phyloP scores from a whole-genome alignment of 2,888 invertebrate species.

The Drosophila suboccidentalis region DNA sequence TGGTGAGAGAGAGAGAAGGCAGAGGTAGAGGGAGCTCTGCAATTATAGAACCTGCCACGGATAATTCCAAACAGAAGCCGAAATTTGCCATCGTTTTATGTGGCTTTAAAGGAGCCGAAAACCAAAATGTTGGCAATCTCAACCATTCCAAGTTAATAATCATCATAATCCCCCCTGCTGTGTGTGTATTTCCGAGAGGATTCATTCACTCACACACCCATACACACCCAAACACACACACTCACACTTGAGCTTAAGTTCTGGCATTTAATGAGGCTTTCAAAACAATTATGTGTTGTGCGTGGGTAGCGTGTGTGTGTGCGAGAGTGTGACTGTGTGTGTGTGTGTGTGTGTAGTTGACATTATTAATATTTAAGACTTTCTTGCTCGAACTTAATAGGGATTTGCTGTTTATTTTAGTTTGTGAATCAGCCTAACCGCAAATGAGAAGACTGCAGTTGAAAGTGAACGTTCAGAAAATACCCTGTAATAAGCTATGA shows the following conservation, averaged over 20 bases:
- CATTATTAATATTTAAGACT: conserved; percentile 74
- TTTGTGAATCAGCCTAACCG: conserved; percentile 5
- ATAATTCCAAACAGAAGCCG: conserved; percentile 72
- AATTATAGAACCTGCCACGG: conserved; percentile 65
- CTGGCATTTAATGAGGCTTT: conserved; percentile 81
- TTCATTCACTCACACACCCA: conserved; percentile 3
- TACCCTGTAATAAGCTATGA: background rate
- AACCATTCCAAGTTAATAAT: conserved; percentile 67
- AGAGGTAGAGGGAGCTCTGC: conserved; percentile 19
- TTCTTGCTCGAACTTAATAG: conserved; percentile 37
- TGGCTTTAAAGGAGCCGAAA: conserved; percentile 65
- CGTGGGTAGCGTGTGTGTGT: conserved; percentile 24
- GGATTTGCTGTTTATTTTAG: conserved; percentile 31
- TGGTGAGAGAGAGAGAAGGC: background rate
- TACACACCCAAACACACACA: conserved; percentile 6
- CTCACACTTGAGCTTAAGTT: conserved; percentile 60
- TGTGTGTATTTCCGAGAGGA: conserved; percentile 17
- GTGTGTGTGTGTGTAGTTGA: conserved; percentile 42
- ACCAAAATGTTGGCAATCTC: conserved; percentile 37
- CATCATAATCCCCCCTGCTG: conserved; percentile 69
- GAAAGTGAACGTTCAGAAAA: background rate
- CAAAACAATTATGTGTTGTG: conserved; percentile 73
- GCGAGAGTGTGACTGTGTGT: conserved; percentile 25
- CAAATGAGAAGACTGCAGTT: background rate
- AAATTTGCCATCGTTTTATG: conserved; percentile 48